phyloP scores from a whole-genome alignment of 2,888 invertebrate species.

The Ischnus inquisitorius region DNA sequence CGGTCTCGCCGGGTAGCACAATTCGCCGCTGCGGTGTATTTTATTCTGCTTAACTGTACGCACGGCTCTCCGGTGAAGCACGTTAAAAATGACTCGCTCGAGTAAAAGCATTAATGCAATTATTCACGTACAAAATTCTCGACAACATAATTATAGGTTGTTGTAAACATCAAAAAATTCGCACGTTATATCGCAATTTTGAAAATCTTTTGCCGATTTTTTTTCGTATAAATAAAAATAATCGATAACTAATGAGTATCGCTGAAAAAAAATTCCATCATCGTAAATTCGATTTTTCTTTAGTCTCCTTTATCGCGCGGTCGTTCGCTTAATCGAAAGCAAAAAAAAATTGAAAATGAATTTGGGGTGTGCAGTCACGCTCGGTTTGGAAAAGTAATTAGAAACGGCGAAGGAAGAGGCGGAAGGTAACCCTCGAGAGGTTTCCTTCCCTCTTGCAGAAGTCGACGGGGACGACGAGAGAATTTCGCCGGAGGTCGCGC shows the following conservation, averaged over 20 bases:
- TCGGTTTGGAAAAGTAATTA: conserved; percentile 61
- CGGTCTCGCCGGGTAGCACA: conserved; percentile 26
- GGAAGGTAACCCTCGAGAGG: conserved; percentile 38
- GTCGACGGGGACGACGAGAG: conserved; percentile 53
- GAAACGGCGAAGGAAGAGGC: conserved; percentile 43
- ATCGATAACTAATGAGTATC: no score
- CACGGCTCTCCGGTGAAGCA: neutral
- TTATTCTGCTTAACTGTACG: neutral
- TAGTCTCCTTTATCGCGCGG: neutral
- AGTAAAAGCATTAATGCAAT: conserved; percentile 18
- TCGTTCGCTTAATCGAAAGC: conserved; percentile 22
- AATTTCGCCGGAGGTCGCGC: conserved; percentile 71
- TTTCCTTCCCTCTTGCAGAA: conserved; percentile 31
- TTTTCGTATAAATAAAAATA: no score
- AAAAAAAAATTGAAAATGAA: conserved; percentile 48
- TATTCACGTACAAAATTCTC: neutral
- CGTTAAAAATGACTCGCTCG: conserved; percentile 12
- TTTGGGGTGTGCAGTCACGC: conserved; percentile 61
- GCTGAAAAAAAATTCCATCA: neutral
- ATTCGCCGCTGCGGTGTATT: conserved; percentile 16
- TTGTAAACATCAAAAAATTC: no score
- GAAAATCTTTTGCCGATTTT: no score
- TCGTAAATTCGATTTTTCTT: neutral
- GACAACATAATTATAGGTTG: no score
- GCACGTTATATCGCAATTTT: no score